Percentiles rank a stretch among this genome's conserved stretches.
phyloP scores from a whole-genome alignment of 92 coral and sea anemone species.

The Anthopleura xanthogrammica region DNA sequence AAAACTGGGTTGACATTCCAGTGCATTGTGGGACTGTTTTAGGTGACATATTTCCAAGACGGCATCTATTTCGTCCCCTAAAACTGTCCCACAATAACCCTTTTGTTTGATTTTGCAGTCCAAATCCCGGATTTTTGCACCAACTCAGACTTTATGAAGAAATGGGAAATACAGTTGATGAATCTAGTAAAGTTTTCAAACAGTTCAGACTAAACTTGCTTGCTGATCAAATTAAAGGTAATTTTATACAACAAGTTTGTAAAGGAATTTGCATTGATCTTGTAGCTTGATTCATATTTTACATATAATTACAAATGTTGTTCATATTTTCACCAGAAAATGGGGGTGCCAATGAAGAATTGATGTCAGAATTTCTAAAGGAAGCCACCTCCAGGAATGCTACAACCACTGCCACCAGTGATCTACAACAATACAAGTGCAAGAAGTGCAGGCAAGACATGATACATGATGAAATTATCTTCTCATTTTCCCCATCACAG shows the following conservation, averaged over 20 bases:
- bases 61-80: no score
- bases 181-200: slow-evolving; percentile 67
- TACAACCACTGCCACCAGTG: not conserved
- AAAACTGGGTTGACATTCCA: no score
- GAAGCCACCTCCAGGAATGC: slow-evolving; percentile 51
- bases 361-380: slow-evolving; percentile 54
- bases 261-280: no score
- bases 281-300: not conserved
- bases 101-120: slow-evolving; percentile 45
- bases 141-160: slow-evolving; percentile 85
- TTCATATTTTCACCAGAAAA: slow-evolving; percentile 20
- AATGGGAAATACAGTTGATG: slow-evolving; percentile 83
- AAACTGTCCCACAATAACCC: no score
- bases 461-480: not conserved
- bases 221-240: slow-evolving; percentile 56
- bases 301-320: not conserved
- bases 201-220: slow-evolving; percentile 84
- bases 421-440: slow-evolving; percentile 68
- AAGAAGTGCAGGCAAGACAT: slow-evolving; percentile 88
- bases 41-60: no score
- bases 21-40: no score
- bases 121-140: slow-evolving; percentile 83
- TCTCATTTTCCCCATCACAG: no score
- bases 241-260: not conserved
- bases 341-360: slow-evolving; percentile 37